Evolutionary conservation across 2,113 vertebrate genomes (phyloP).

Genomic region (Pangasianodon hypophthalmus): DNA sequence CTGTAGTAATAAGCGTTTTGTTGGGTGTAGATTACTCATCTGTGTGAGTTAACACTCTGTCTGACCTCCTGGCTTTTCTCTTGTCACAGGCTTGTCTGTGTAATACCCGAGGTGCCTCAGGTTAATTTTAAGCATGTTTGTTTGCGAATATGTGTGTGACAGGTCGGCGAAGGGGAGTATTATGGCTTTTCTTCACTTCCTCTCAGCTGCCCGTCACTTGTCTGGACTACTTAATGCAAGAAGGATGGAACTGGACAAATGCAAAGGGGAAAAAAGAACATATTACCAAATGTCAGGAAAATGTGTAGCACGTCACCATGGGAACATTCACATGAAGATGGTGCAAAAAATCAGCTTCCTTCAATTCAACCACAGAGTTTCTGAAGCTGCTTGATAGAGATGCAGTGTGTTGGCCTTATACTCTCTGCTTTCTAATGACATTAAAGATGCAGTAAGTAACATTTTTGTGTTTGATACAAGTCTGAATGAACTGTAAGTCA

Average conservation of each 20-base stretch:
- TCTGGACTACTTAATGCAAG: slow-evolving; percentile 13
- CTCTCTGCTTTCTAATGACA: background rate
- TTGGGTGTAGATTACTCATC: slow-evolving; percentile 39
- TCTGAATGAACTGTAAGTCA: background rate
- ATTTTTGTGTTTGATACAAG: background rate
- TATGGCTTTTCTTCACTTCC: slow-evolving; percentile 11
- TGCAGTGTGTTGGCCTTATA: background rate
- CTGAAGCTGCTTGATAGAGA: background rate
- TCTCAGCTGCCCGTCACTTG: background rate
- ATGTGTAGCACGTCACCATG: slow-evolving; percentile 40
- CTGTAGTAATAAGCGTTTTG: slow-evolving; percentile 38
- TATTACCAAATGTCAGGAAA: slow-evolving; percentile 51
- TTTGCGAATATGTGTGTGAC: slow-evolving; percentile 46
- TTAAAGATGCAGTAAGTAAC: background rate
- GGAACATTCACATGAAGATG: slow-evolving; percentile 34
- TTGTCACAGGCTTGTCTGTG: slow-evolving; percentile 5
- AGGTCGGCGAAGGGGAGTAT: slow-evolving; percentile 22
- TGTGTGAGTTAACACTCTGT: slow-evolving; percentile 15
- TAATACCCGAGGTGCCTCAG: slow-evolving; percentile 17
- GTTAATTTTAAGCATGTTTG: slow-evolving; percentile 21
- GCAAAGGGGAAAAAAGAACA: slow-evolving; percentile 27
- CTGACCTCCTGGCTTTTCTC: slow-evolving; percentile 30
- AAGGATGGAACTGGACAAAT: slow-evolving; percentile 22
- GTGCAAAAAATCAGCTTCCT: slow-evolving; percentile 1
- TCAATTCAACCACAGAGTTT: background rate